Base-by-base conservation (phyloP, 2,797 vertebrate species). In the Trematomus bernacchii region DNA sequence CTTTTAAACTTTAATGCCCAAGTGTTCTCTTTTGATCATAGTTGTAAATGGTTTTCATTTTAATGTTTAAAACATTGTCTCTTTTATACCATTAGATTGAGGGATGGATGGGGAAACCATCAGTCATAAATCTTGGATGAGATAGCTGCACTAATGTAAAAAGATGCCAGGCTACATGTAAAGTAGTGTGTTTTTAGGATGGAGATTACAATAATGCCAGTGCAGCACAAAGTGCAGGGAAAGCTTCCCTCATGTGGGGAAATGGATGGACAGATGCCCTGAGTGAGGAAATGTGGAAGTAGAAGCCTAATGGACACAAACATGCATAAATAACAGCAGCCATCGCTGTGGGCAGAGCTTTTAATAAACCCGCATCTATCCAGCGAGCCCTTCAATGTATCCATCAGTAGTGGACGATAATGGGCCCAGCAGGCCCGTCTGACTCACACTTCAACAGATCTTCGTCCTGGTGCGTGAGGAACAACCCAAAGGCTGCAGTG, bases 61-160 rank as follows among this genome's bases (percentile, higher is more conserved):
- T 97, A 98, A 98, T 97, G 97, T 99, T 99, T 98, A 97, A 98
- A 98, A 97, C 96, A 96, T 97, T 97, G 95, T 98, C 96, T 98
- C 95, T 96, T 94, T 96, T 95, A 95, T 97, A 95, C 96, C 96
- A 97, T 97, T 97, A 98, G 95, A 96, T 95, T 95, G 95, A 95
- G 91, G 94, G 89, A 72, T 95, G 88, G 94, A 92, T 87, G 87
- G 90, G 76, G 85, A 91, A 96, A 92, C 95, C 95, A 82, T 96
- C 93, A 83, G 95, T 96, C 94, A 99, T 99, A 95, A 98, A 99
- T 98, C 94, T 97, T 99, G 91, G 90, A 99, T 98, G 96, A 95
- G 94, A 91, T 93, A 91, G 93, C 89, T 85, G 92, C 92, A 87
- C 96, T 97, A 98, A 98, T 98, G 97, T 97, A 96, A 96, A 96